Percentiles rank a stretch among this genome's conserved stretches.
Evolutionary conservation across 2,113 vertebrate genomes (phyloP).

Genomic region (Xiphophorus couchianus): DNA sequence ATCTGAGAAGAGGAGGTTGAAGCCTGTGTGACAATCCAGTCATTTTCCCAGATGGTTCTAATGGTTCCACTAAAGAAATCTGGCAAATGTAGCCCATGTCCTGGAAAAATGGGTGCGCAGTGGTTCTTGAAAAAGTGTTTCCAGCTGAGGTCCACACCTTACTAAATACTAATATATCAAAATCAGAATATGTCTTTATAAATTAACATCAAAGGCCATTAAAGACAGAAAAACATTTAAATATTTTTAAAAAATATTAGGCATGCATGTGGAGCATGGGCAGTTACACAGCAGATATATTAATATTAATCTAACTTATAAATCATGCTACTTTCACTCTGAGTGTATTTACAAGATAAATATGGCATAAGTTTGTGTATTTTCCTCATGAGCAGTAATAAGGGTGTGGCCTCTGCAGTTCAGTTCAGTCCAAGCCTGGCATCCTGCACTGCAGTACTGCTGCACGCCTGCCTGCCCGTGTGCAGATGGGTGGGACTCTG

Average conservation of each 20-base stretch:
- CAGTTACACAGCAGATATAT: neutral
- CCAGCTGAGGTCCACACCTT: too few species aligned
- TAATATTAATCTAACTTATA: neutral
- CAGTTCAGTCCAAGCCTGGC: slow-evolving; percentile 26
- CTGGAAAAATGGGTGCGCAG: too few species aligned
- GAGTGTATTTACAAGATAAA: neutral
- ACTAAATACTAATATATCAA: too few species aligned
- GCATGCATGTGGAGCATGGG: neutral
- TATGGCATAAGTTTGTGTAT: neutral
- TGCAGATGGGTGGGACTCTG: slow-evolving; percentile 12
- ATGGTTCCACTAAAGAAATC: neutral
- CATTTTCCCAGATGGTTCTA: neutral
- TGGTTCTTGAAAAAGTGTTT: too few species aligned
- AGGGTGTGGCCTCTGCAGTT: slow-evolving; percentile 65
- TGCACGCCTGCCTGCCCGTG: slow-evolving; percentile 31
- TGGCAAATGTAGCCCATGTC: too few species aligned
- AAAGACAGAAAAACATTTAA: neutral
- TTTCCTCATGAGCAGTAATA: neutral
- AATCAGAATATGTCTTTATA: too few species aligned
- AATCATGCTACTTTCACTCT: neutral
- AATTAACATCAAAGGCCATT: neutral
- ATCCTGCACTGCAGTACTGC: slow-evolving; percentile 71
- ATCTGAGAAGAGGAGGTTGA: neutral
- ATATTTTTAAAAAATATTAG: neutral
- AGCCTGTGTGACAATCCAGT: neutral